Percentiles rank a stretch among this genome's conserved stretches.
phyloP scores from a whole-genome alignment of 1,140 invertebrate genomes.

The Zaprionus lachaisei region DNA sequence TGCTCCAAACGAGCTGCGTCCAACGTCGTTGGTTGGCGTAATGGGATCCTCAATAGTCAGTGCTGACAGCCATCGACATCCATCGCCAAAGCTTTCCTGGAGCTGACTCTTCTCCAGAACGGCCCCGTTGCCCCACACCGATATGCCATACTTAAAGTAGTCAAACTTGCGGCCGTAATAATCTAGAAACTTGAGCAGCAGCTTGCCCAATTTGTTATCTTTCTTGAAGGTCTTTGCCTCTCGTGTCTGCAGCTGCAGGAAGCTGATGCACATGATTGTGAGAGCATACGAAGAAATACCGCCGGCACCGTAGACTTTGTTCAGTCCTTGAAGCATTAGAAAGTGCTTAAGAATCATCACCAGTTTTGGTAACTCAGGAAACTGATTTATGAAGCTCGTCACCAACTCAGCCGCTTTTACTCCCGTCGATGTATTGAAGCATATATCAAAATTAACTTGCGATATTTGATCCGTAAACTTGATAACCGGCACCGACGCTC shows the following conservation, averaged over 20 bases:
- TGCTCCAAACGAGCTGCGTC: constrained; percentile 58
- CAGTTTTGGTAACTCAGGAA: constrained; percentile 60
- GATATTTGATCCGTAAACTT: constrained; percentile 63
- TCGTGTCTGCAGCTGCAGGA: constrained; percentile 47
- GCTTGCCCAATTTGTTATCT: constrained; percentile 48
- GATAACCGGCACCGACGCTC: constrained; percentile 59
- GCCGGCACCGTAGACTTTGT: constrained; percentile 58
- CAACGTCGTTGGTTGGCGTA: constrained; percentile 65
- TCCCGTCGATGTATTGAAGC: constrained; percentile 57
- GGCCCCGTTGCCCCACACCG: constrained; percentile 38
- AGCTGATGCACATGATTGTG: constrained; percentile 63
- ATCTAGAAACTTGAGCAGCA: constrained; percentile 64
- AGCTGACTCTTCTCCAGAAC: constrained; percentile 51
- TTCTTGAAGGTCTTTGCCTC: constrained; percentile 20
- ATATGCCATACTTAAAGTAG: constrained; percentile 56
- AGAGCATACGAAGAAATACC: constrained; percentile 63
- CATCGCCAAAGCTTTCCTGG: constrained; percentile 9
- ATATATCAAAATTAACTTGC: constrained; percentile 61
- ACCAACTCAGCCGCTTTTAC: constrained; percentile 61
- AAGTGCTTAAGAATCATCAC: constrained; percentile 65
- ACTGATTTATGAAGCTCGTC: constrained; percentile 44
- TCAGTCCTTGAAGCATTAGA: constrained; percentile 48
- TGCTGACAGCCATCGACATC: constrained; percentile 45
- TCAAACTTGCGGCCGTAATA: constrained; percentile 69
- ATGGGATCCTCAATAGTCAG: constrained; percentile 67